These are phyloP conservation scores for Arctocebus calabarensis DNA, from an alignment of 2,797 vertebrate species.

Conservation along the genomic window DNA sequence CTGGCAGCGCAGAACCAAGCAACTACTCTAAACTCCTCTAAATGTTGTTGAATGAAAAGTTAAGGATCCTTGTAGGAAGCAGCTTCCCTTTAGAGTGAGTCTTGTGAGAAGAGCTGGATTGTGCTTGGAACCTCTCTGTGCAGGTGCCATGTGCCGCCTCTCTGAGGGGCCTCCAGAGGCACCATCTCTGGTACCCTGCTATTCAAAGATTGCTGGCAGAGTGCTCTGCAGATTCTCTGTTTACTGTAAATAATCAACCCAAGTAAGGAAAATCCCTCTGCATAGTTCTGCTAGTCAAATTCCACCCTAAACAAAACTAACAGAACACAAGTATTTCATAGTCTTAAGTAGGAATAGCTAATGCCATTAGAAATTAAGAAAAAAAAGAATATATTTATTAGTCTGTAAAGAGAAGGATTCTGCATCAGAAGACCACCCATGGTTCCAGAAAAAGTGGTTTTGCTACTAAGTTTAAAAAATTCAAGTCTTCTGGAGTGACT, in stretches of 20 bases:
- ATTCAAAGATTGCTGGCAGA: neutral
- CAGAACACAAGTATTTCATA: neutral
- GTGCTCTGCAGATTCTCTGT: neutral
- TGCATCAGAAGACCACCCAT: conserved; percentile 41
- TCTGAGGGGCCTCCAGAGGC: neutral
- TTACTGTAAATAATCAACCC: conserved; percentile 25
- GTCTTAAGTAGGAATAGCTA: neutral
- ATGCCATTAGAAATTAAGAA: neutral
- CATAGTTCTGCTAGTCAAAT: neutral
- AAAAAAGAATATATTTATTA: too few relatives aligned
- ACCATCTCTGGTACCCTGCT: neutral
- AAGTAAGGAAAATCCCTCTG: neutral
- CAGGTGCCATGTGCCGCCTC: accelerated
- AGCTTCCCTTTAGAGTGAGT: neutral
- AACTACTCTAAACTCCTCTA: accelerated
- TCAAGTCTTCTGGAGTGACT: neutral
- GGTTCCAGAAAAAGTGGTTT: conserved; percentile 7
- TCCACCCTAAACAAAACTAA: neutral
- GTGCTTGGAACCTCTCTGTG: neutral
- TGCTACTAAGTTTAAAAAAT: neutral
- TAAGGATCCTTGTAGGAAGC: accelerated
- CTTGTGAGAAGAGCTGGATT: neutral
- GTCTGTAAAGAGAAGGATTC: too few relatives aligned
- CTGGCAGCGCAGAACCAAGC: neutral
- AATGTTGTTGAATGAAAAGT: neutral